These are phyloP conservation scores for Drosophila hamatofila DNA, from an alignment of 2,888 invertebrate species.

Conservation along the genomic window DNA sequence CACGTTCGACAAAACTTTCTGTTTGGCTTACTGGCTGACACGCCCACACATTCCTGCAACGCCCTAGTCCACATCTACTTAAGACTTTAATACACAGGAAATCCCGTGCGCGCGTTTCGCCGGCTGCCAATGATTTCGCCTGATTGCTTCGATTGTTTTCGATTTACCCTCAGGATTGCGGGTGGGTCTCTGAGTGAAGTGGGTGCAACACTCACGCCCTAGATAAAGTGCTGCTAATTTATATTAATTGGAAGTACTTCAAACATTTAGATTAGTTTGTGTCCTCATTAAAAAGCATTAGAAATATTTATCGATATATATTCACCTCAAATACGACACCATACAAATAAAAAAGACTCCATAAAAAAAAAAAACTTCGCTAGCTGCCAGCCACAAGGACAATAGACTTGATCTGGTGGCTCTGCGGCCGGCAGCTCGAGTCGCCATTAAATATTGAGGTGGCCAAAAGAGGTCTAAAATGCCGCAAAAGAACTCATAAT, in stretches of 20 bases:
- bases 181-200: background rate
- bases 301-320: conserved; percentile 38
- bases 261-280: conserved; percentile 8
- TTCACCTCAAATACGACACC: conserved; percentile 19
- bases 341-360: too few relatives aligned
- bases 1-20: conserved; percentile 44
- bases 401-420: background rate
- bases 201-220: conserved; percentile 14
- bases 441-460: conserved; percentile 76
- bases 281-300: conserved; percentile 37
- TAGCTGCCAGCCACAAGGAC: conserved; percentile 28
- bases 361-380: conserved; percentile 39
- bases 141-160: conserved; percentile 80
- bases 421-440: conserved; percentile 32
- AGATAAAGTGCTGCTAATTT: conserved; percentile 66
- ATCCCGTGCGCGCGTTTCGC: conserved; percentile 63
- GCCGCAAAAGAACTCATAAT: conserved; percentile 80
- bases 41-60: conserved; percentile 31
- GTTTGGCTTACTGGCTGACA: conserved; percentile 42
- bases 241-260: conserved; percentile 52
- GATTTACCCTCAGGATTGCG: conserved; percentile 41
- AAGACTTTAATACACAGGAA: conserved; percentile 67
- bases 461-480: conserved; percentile 74
- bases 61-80: conserved; percentile 23
- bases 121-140: conserved; percentile 64